Base-by-base conservation (phyloP, 2,888 invertebrate genomes). In the Phalera bucephala region DNA sequence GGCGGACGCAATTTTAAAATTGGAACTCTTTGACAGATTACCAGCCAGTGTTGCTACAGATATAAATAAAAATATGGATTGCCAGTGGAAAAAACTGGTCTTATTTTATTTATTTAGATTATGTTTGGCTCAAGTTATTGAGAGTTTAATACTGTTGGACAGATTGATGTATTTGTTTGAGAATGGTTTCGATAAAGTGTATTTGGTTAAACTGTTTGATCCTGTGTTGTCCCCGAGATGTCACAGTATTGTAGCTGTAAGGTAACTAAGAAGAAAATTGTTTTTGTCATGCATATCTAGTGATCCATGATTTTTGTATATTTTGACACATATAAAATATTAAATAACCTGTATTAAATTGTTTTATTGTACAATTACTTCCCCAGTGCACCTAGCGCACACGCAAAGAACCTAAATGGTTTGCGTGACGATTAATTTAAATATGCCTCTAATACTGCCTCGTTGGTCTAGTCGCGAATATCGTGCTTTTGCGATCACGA, bases 191-290 rank as follows among this genome's bases (percentile, higher is more conserved):
- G 63, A 86, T 5, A 79, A 88, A 30, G 80, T 77, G 1, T 92
- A 90, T 82, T 73, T 97, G 40, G 92, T 96, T 13, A 93, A 94
- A 61, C 80, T 97, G 43, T 97, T 97, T 81, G 95, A 97, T 87
- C 95, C 96, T 3, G 90, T 95, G 0, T 80, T 94, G 40, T 97
- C 97, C 1, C 97, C 97, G 2, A 88, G 97, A 53, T 95, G 95
- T 81, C 95, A 94, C 75, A 94, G 92, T 23, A 91, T 96, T 58
- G 84, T 96, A 35, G 93, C 94, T 51, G 62, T 91, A 26, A 93
- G 91, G 65, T 84, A 65, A 21, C 7, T 25, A 32, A 23, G 66
- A 35, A 25, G 1, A 11, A 28, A 6, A 11, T 11, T 33, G 39
- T 36, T 27, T 34, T 8, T 9, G 2, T n/a, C n/a, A 9, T 22